Conservation (phyloP, 1,140 invertebrate species). For the Parapsyche elsis region DNA sequence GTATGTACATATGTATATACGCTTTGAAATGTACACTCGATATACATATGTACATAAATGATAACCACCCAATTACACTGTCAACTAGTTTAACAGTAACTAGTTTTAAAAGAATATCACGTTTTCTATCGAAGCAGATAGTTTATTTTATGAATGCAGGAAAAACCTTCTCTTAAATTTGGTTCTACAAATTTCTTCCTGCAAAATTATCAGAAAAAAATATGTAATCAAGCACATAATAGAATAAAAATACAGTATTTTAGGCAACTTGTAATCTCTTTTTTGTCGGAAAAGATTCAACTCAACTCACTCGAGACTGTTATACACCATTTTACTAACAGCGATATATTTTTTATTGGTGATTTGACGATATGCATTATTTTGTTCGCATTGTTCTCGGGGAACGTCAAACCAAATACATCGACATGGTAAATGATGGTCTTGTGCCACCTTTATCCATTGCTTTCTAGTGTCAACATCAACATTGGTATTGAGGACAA, state of each 20-base stretch:
- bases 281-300: not conserved
- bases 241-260: too few species aligned
- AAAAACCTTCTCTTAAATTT: conserved; percentile 81
- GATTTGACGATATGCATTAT: conserved; percentile 88
- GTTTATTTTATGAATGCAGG: conserved; percentile 83
- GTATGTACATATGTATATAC: too few species aligned
- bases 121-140: too few species aligned
- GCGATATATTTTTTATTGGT: conserved; percentile 78
- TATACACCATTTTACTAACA: conserved; percentile 82
- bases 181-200: conserved; percentile 85
- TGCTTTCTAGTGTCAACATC: conserved; percentile 79
- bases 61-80: too few species aligned
- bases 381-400: conserved; percentile 83
- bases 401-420: conserved; percentile 84
- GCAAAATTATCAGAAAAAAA: conserved; percentile 61
- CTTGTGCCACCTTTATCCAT: conserved; percentile 78
- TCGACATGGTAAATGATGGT: conserved; percentile 74
- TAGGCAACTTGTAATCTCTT: too few species aligned
- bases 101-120: too few species aligned
- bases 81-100: too few species aligned
- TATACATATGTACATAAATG: too few species aligned
- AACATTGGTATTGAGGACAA: conserved; percentile 94
- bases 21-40: too few species aligned
- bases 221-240: conserved; percentile 6
- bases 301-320: conserved; percentile 83